Percentiles rank a stretch among this genome's conserved stretches.
Evolutionary conservation across 2,888 invertebrate species (phyloP).

Genomic region (Cerastis rubricosa): DNA sequence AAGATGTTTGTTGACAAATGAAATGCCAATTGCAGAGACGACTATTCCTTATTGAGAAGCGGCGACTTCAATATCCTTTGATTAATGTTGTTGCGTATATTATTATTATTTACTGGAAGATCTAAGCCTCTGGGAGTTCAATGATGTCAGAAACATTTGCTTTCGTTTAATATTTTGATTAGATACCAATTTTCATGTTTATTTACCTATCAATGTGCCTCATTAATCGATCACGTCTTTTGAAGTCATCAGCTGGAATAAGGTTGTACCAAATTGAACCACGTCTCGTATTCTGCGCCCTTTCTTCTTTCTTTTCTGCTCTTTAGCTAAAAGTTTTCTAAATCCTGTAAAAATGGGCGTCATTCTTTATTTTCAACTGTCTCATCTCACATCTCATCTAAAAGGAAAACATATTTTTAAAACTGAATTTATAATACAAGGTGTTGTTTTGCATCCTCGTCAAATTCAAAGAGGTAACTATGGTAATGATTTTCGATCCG

Average conservation of each 20-base stretch:
- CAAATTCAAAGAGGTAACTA: too few species aligned
- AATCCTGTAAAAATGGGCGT: not conserved
- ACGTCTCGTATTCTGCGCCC: not conserved
- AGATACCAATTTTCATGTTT: not conserved
- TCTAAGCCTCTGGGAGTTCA: not conserved
- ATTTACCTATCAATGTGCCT: not conserved
- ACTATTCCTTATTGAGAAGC: conserved; percentile 35
- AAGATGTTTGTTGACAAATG: conserved; percentile 65
- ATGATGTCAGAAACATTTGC: not conserved
- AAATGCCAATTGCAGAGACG: conserved; percentile 57
- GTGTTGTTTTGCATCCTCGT: too few species aligned
- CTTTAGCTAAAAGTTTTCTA: not conserved
- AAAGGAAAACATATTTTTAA: not conserved
- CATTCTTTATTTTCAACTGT: not conserved
- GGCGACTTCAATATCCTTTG: conserved; percentile 51
- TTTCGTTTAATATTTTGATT: conserved; percentile 1
- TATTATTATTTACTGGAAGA: conserved; percentile 22
- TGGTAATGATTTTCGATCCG: too few species aligned
- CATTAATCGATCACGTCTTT: not conserved
- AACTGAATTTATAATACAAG: not conserved
- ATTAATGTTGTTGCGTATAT: conserved; percentile 34
- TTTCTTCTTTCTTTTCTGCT: not conserved
- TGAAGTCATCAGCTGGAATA: not conserved
- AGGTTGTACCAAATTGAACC: not conserved
- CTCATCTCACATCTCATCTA: not conserved